Evolutionary conservation across 2,113 vertebrate genomes (phyloP).

Genomic region (Etheostoma spectabile): DNA sequence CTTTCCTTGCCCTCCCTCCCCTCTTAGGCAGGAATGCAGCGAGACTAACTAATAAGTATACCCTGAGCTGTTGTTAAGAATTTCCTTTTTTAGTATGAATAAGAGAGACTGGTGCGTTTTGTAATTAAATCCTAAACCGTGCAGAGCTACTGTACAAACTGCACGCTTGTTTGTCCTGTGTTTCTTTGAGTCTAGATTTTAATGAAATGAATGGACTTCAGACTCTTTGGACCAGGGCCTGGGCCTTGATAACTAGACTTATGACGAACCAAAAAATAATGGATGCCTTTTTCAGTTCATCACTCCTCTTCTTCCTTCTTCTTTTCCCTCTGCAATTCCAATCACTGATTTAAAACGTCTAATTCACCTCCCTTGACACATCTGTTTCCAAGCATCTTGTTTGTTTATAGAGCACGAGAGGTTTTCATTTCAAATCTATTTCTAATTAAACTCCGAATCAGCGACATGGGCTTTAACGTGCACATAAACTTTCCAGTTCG

Average conservation of each 20-base stretch:
- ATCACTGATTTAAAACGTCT: constrained; percentile 18
- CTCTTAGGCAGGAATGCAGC: constrained; percentile 49
- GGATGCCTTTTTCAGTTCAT: not conserved
- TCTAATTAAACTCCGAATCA: constrained; percentile 33
- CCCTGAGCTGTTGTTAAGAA: constrained; percentile 37
- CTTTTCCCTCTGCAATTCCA: constrained; percentile 4
- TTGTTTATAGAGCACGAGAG: constrained; percentile 38
- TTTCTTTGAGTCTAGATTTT: not conserved
- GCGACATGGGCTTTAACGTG: constrained; percentile 4
- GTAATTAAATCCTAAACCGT: constrained; percentile 6
- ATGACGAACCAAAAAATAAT: not conserved
- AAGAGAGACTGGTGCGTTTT: constrained; percentile 2
- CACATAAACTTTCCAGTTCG: constrained; percentile 20
- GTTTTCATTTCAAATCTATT: constrained; percentile 43
- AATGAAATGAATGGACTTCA: constrained; percentile 14
- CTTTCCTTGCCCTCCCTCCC: constrained; percentile 11
- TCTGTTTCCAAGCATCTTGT: constrained; percentile 42
- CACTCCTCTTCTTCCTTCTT: not conserved
- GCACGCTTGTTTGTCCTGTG: not conserved
- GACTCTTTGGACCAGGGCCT: constrained; percentile 11
- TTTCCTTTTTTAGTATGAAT: constrained; percentile 45
- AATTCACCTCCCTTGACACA: constrained; percentile 21
- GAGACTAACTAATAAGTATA: constrained; percentile 58
- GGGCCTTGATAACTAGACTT: constrained; percentile 7
- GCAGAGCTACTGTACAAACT: constrained; percentile 5